phyloP scores from a whole-genome alignment of 30 jellyfish, hydroid and myxozoan species.

The Mastigias papua region DNA sequence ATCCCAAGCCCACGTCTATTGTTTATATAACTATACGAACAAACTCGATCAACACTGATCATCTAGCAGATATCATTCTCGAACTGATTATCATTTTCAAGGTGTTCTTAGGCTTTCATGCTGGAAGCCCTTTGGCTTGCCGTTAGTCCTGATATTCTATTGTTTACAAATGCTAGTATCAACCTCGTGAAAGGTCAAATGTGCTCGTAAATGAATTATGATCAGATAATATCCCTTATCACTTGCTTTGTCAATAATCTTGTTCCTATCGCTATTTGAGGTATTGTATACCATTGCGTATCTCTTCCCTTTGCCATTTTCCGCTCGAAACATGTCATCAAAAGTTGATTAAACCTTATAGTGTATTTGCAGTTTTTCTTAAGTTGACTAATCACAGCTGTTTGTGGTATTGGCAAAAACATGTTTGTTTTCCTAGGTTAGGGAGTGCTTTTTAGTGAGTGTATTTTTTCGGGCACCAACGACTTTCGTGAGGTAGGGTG shows the following conservation, averaged over 20 bases:
- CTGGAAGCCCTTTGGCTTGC: slow-evolving; percentile 6
- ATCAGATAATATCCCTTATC: slow-evolving; percentile 1
- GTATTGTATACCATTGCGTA: background rate
- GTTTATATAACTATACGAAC: slow-evolving; percentile 9
- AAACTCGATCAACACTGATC: slow-evolving; percentile 15
- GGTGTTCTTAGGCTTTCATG: background rate
- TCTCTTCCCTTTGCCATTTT: slow-evolving; percentile 2
- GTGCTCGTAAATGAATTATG: background rate
- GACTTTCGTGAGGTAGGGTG: too few relatives aligned
- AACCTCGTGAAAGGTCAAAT: slow-evolving; percentile 3
- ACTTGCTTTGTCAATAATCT: background rate
- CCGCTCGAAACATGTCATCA: background rate
- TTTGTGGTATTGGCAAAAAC: too few relatives aligned
- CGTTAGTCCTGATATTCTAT: background rate
- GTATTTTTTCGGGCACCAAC: too few relatives aligned
- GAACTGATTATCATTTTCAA: background rate
- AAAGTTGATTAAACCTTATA: background rate
- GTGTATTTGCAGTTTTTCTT: background rate
- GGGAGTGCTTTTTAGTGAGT: too few relatives aligned
- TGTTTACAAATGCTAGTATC: background rate
- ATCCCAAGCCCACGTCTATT: slow-evolving; percentile 49
- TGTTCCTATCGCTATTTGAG: background rate
- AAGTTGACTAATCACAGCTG: background rate
- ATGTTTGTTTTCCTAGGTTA: too few relatives aligned
- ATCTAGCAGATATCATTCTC: slow-evolving; percentile 1